Conservation (phyloP, 2,113 vertebrate genomes). For the Carassius carassius region DNA sequence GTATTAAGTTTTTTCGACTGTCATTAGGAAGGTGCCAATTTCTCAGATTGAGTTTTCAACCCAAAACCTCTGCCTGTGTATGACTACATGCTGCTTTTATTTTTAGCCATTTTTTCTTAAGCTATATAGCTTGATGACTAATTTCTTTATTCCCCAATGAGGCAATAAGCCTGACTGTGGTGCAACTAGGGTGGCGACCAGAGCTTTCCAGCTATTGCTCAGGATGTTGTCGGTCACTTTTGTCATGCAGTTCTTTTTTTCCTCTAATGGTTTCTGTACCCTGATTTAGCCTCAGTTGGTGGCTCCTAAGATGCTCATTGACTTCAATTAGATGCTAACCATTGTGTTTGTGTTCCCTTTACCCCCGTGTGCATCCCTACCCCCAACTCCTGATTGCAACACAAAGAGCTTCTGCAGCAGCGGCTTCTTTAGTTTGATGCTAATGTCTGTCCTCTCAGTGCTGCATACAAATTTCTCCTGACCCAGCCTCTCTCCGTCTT, state of each 20-base stretch:
- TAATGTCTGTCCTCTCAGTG: conserved; percentile 75
- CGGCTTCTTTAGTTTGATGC: conserved; percentile 75
- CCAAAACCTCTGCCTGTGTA: too few species aligned
- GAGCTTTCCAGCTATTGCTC: conserved; percentile 36
- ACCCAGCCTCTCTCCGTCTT: conserved; percentile 67
- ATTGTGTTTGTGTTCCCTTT: neutral
- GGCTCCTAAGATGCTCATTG: conserved; percentile 47
- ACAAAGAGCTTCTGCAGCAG: conserved; percentile 70
- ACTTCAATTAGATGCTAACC: conserved; percentile 55
- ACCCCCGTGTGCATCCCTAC: conserved; percentile 56
- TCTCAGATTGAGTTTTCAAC: neutral
- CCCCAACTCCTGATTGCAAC: conserved; percentile 66
- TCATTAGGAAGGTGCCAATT: neutral
- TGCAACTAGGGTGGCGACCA: neutral
- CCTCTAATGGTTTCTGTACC: neutral
- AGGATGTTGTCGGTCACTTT: conserved; percentile 42
- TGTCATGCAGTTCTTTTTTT: conserved; percentile 15
- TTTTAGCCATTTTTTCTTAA: neutral
- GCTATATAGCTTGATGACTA: too few species aligned
- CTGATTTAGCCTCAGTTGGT: conserved; percentile 45
- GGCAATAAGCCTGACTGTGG: neutral
- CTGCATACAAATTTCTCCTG: conserved; percentile 78
- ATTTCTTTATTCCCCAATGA: neutral
- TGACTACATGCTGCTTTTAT: neutral
- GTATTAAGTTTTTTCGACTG: neutral